These are phyloP conservation scores for Aldrovandia affinis DNA, from an alignment of 2,797 vertebrate species.

Conservation along the genomic window DNA sequence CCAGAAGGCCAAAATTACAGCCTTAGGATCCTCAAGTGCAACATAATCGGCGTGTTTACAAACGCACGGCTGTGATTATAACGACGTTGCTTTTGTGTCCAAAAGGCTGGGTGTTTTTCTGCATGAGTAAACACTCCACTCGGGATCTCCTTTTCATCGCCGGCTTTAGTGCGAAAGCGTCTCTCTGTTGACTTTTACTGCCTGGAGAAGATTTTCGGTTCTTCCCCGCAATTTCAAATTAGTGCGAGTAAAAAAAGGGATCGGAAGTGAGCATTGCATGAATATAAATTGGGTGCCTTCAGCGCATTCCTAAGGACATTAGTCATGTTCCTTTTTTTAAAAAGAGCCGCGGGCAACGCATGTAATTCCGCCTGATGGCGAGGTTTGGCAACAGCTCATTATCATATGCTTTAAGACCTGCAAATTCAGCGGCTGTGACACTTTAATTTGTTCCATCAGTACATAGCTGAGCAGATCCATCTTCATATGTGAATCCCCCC, in stretches of 20 bases:
- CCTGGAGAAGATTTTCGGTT: slow-evolving; percentile 3
- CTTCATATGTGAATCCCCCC: background rate
- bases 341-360: slow-evolving; percentile 22
- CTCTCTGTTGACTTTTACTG: slow-evolving; percentile 28
- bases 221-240: slow-evolving; percentile 23
- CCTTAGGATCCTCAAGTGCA: background rate
- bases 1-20: slow-evolving; percentile 29
- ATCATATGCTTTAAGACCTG: background rate
- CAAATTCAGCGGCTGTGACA: background rate
- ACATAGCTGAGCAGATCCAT: background rate
- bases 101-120: slow-evolving; percentile 19
- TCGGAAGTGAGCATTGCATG: background rate
- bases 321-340: slow-evolving; percentile 32
- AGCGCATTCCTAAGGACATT: slow-evolving; percentile 41
- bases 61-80: background rate
- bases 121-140: slow-evolving; percentile 22
- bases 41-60: background rate
- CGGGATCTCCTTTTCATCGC: slow-evolving; percentile 29
- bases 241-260: slow-evolving; percentile 19
- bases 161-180: background rate
- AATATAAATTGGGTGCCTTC: slow-evolving; percentile 32
- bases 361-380: slow-evolving; percentile 26
- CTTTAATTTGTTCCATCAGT: slow-evolving; percentile 6
- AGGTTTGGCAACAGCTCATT: background rate
- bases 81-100: slow-evolving; percentile 31